A percentile compares a stretch with the other conserved stretches of the same genome.
Conservation (phyloP, 2,797 vertebrate genomes). For the Dipus sagitta region DNA sequence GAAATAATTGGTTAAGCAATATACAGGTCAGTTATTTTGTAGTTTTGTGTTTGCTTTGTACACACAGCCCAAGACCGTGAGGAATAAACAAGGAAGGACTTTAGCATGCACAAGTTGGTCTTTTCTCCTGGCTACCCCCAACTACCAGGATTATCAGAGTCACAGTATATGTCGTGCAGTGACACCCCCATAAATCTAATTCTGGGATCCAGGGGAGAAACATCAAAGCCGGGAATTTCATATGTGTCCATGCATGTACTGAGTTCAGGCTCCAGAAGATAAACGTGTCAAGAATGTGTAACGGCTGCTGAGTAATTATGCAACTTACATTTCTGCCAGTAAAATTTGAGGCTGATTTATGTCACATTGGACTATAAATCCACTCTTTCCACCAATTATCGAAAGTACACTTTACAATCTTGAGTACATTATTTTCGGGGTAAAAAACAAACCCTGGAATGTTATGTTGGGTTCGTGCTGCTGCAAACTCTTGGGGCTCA, state of each 20-base stretch:
- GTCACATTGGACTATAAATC: constrained; percentile 67
- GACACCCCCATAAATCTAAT: constrained; percentile 63
- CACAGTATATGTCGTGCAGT: background rate
- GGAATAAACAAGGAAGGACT: constrained; percentile 17
- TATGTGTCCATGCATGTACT: constrained; percentile 58
- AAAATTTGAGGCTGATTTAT: constrained; percentile 69
- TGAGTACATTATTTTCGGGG: constrained; percentile 43
- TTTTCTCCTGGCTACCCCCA: constrained; percentile 26
- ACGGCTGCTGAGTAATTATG: constrained; percentile 51
- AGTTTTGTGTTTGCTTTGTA: background rate
- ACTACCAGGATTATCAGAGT: constrained; percentile 29
- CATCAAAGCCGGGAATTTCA: constrained; percentile 69
- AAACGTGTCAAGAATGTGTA: constrained; percentile 66
- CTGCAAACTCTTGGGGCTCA: background rate
- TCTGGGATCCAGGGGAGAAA: constrained; percentile 42
- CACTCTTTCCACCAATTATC: constrained; percentile 52
- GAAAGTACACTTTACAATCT: constrained; percentile 54
- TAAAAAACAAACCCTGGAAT: constrained; percentile 48
- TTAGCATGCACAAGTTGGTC: constrained; percentile 39
- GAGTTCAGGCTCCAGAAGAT: constrained; percentile 64
- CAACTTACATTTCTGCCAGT: constrained; percentile 71
- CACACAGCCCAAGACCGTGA: constrained; percentile 14
- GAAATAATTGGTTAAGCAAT: constrained; percentile 29
- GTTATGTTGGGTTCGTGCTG: background rate
- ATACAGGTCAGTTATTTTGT: constrained; percentile 61